Base-by-base conservation (phyloP, 1,140 invertebrate species). In the Psilanteris sp. region DNA sequence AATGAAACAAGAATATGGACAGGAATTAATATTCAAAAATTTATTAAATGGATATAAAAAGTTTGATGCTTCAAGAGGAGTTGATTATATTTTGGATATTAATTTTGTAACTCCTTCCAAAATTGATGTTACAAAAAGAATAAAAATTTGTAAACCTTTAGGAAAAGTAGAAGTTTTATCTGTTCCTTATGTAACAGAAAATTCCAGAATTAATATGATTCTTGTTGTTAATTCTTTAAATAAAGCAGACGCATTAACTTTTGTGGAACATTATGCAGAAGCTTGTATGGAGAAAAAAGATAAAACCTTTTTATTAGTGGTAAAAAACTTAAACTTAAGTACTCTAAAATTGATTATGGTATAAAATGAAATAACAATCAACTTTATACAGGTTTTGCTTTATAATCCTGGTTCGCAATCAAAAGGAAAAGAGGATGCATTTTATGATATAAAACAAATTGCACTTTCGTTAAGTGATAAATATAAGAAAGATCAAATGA, bases 101-200 rank as follows among this genome's bases (percentile, higher is more conserved):
- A 87, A 89, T 26, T 90, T 92, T 78, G 50, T 85, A 29, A 85
- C 84, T 20, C 22, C 79, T 2, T 84, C 74, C 1, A 83, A 82
- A 22, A 85, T 78, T 46, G 81, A 85, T 80, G 39, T 89, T 3
- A 80, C 75, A 0, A 90, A 90, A 74, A 85, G 90, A 74, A 85
- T 93, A 43, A 91, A 95, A 89, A 90, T 93, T 18, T 91, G 92
- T 37, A 94, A 97, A 76, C 93, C 95, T 0, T 84, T 98, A 32
- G 94, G 94, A 13, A 92, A 93, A 80, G 92, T 96, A 2, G 95
- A 97, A 87, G 91, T 97, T 27, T 90, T 97, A 4, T 92, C 94
- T 2, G 94, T 96, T 81, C 95, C 96, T 1, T 97, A 97, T 86
- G 96, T 97, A 1, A 98, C 95, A 0, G 96, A 98, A 90, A 96